Conservation (phyloP, 2,113 vertebrate genomes). For the Pteronura brasiliensis region DNA sequence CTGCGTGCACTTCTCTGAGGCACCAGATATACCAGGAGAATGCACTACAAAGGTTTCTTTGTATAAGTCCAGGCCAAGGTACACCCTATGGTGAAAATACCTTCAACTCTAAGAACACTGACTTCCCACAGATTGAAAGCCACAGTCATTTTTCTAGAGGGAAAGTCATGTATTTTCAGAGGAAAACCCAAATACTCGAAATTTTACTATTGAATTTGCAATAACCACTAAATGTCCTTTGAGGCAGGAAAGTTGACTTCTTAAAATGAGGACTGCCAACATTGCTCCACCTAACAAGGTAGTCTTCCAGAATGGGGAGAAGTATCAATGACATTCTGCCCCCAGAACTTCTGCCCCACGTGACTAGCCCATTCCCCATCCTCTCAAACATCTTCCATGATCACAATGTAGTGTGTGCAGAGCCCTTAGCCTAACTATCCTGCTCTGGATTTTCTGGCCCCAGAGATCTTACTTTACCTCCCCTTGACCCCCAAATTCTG, state of each 20-base stretch:
- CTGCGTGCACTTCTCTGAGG: background rate
- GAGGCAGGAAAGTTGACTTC: background rate
- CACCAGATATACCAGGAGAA: background rate
- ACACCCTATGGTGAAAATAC: background rate
- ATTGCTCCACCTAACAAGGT: background rate
- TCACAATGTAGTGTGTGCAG: background rate
- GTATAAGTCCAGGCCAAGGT: background rate
- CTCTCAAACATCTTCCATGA: background rate
- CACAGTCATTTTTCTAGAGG: background rate
- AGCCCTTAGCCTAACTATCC: background rate
- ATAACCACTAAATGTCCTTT: background rate
- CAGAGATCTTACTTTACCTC: background rate
- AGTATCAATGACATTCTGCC: too few relatives aligned
- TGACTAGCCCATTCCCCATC: too few relatives aligned
- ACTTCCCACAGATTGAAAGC: background rate
- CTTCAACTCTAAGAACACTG: background rate
- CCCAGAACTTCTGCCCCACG: background rate
- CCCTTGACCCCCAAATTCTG: background rate
- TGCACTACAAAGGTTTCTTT: background rate
- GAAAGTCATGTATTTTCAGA: background rate
- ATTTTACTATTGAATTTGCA: background rate
- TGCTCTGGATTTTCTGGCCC: background rate
- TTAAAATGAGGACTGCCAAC: background rate
- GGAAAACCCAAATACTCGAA: background rate
- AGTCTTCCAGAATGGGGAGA: background rate